Base-by-base conservation (phyloP, 2,888 invertebrate species). In the Orthosia gracilis region DNA sequence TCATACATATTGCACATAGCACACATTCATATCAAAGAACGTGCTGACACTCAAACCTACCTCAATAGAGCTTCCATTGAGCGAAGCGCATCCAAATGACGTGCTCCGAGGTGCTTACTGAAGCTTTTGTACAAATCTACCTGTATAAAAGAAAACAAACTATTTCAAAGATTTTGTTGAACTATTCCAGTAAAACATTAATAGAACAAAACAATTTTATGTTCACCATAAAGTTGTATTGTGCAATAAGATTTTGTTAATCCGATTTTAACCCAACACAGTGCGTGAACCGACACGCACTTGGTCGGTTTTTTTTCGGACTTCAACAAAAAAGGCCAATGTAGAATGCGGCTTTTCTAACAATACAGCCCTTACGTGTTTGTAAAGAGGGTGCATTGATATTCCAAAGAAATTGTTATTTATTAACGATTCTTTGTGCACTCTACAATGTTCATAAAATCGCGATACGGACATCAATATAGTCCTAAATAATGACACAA, bases 1-100 rank as follows among this genome's bases (percentile, higher is more conserved):
- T 17, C 7, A 31, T 57, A 18, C 49, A 65, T 31, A 49, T 67
- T 75, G 31, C 40, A 49, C 47, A 50, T 47, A 45, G 47, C 31
- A 50, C 54, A 69, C 68, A 68, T 69, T 73, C 55, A 15, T 50
- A 63, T 50, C 69, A 72, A 74, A 67, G 66, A 73, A 64, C 65
- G 58, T 57, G 70, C 52, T 76, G 72, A 64, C 73, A 77, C 68
- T 86, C 64, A 78, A 84, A 75, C 78, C 82, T 87, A 75, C 86
- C 80, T 86, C 79, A 84, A 86, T 82, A 70, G 77, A 69, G 55
- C 45, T 66, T 57, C 58, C 63, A 84, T 87, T 87, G 78, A 84
- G 67, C 31, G 59, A 50, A 79, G 58, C 68, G 57, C 80, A 82
- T 78, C 73, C 57, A 74, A 86, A 76, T 73, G 61, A 68, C 66